These are phyloP conservation scores for Bos javanicus DNA, from an alignment of 2,113 vertebrate species.

Conservation along the genomic window DNA sequence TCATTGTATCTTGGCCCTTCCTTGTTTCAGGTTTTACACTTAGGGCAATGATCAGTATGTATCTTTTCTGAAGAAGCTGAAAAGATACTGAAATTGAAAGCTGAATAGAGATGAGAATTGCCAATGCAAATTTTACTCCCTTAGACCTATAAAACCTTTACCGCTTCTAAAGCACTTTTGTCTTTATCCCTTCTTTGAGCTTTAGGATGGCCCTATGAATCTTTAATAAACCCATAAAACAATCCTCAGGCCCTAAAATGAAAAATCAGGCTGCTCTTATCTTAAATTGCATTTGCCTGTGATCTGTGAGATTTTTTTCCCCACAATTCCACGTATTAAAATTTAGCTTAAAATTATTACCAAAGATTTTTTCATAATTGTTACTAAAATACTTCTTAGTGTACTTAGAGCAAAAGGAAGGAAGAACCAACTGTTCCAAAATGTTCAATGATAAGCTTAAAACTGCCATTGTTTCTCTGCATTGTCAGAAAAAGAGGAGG, in stretches of 20 bases:
- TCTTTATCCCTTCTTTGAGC: background rate
- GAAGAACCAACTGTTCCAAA: background rate
- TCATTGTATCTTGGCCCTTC: background rate
- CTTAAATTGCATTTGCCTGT: background rate
- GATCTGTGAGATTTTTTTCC: background rate
- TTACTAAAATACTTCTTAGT: background rate
- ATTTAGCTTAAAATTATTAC: background rate
- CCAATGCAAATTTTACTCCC: background rate
- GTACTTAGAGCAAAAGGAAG: background rate
- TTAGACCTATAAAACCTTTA: background rate
- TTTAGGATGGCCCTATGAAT: background rate
- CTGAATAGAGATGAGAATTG: background rate
- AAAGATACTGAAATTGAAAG: background rate
- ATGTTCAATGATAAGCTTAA: background rate
- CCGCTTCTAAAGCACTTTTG: background rate
- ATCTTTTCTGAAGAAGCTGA: background rate
- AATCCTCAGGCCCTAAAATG: background rate
- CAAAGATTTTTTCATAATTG: background rate
- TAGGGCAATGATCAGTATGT: background rate
- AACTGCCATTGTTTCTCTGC: constrained; percentile 23
- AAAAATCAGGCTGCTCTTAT: background rate
- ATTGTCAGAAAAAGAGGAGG: constrained; percentile 55
- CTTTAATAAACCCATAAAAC: background rate
- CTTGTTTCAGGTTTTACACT: background rate
- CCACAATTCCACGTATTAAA: background rate